Evolutionary conservation across 92 coral and sea anemone species (phyloP).

Genomic region (Metridium senile): DNA sequence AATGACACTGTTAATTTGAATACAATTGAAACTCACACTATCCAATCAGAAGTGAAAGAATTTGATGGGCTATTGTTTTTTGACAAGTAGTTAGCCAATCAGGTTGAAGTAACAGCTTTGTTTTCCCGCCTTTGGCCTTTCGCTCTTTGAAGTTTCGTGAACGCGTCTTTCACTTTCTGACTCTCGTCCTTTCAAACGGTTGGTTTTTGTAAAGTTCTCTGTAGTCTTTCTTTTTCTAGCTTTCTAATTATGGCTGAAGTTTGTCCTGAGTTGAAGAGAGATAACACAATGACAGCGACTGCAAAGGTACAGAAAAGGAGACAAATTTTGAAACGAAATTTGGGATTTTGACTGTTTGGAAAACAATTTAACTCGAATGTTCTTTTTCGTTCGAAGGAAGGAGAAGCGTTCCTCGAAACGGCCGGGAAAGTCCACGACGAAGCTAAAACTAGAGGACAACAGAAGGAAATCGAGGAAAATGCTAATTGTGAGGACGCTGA

Average conservation of each 20-base stretch:
- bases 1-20: conserved; percentile 10
- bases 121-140: conserved; percentile 84
- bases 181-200: conserved; percentile 46
- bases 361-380: conserved; percentile 26
- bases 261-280: conserved; percentile 83
- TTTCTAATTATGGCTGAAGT: conserved; percentile 83
- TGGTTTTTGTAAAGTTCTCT: conserved; percentile 18
- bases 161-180: conserved; percentile 65
- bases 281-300: conserved; percentile 85
- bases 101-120: conserved; percentile 16
- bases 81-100: conserved; percentile 70
- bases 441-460: conserved; percentile 84
- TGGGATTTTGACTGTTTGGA: background rate
- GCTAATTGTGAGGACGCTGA: conserved; percentile 52
- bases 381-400: conserved; percentile 70
- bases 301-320: conserved; percentile 72
- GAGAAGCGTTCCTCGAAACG: conserved; percentile 86
- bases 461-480: conserved; percentile 70
- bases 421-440: conserved; percentile 81
- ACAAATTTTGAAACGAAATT: background rate
- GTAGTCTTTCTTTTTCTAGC: conserved; percentile 26
- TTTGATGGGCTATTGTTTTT: conserved; percentile 14
- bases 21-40: conserved; percentile 22
- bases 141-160: conserved; percentile 37
- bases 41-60: conserved; percentile 46